phyloP scores from a whole-genome alignment of 2,888 invertebrate species.

The Thecophora atra region DNA sequence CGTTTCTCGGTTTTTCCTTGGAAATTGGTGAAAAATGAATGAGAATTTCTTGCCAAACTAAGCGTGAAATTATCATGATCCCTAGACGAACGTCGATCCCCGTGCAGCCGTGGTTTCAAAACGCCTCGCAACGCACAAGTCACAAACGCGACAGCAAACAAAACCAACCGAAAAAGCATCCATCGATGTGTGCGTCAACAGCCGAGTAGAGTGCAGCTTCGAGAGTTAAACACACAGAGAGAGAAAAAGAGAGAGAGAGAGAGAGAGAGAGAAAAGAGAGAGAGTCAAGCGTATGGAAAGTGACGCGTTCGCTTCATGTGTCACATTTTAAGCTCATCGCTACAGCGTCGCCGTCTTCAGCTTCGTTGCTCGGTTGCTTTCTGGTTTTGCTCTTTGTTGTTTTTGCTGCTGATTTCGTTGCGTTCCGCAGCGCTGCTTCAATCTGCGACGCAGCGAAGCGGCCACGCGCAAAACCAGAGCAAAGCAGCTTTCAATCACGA shows the following conservation, averaged over 20 bases:
- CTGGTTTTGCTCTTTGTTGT: too few relatives aligned
- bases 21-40: conserved; percentile 28
- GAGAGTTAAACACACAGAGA: too few relatives aligned
- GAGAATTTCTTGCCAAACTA: conserved; percentile 41
- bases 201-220: neutral
- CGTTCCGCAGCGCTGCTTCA: conserved; percentile 20
- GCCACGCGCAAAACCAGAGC: too few relatives aligned
- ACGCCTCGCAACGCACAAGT: conserved; percentile 6
- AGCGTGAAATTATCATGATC: conserved; percentile 47
- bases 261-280: too few relatives aligned
- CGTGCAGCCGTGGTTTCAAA: neutral
- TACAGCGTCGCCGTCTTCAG: conserved; percentile 7
- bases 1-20: neutral
- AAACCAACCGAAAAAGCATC: neutral
- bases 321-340: neutral
- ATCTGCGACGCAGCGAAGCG: too few relatives aligned
- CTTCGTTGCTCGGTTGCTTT: neutral
- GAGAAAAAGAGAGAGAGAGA: too few relatives aligned
- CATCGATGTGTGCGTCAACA: conserved; percentile 32
- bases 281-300: too few relatives aligned
- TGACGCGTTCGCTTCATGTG: too few relatives aligned
- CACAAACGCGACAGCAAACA: neutral
- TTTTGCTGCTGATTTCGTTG: neutral
- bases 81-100: conserved; percentile 5
- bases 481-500: too few relatives aligned